Percentiles rank a stretch among this genome's conserved stretches.
Conservation (phyloP, 2,797 vertebrate genomes). For the Acanthurus lineatus region DNA sequence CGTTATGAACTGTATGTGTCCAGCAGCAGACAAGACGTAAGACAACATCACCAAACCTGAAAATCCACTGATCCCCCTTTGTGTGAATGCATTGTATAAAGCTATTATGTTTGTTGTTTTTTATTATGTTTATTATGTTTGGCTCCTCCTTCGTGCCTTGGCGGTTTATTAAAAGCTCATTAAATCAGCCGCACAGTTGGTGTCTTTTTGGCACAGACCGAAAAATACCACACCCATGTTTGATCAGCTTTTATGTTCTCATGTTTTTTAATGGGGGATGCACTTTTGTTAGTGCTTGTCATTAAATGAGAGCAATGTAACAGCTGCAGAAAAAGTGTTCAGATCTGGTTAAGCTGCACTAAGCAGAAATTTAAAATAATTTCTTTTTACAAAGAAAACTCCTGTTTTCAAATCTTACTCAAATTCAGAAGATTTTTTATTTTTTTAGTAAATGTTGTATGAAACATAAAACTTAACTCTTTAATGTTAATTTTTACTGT, state of each 20-base stretch:
- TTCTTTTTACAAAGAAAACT: too few species aligned
- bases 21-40: neutral
- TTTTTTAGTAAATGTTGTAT: too few species aligned
- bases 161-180: neutral
- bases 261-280: neutral
- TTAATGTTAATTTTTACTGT: too few species aligned
- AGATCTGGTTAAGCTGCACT: too few species aligned
- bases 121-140: neutral
- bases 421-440: too few species aligned
- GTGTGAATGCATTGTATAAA: too few species aligned
- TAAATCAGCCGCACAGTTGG: neutral
- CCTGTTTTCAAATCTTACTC: too few species aligned
- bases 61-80: slow-evolving; percentile 14
- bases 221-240: neutral
- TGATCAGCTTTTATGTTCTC: neutral
- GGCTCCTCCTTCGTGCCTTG: neutral
- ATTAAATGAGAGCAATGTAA: neutral
- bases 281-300: neutral
- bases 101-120: too few species aligned
- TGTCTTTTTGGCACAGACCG: neutral
- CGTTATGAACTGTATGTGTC: neutral
- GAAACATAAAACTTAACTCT: too few species aligned
- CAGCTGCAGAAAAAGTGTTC: neutral
- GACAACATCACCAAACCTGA: slow-evolving; percentile 23
- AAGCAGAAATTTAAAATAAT: too few species aligned